Conservation (phyloP, 2,888 invertebrate genomes). For the Apoderus coryli region DNA sequence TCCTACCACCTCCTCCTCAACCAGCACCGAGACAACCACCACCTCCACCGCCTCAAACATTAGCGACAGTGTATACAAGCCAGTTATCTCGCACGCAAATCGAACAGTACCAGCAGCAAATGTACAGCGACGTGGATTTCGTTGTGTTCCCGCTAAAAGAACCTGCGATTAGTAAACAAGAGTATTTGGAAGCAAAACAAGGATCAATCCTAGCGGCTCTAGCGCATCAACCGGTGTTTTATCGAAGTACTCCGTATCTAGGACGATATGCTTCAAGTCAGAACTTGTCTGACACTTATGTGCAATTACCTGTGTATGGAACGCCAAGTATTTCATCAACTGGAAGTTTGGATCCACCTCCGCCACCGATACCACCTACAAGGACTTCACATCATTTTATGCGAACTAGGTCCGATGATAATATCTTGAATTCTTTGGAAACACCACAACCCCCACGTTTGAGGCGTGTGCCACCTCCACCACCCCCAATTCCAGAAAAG, state of each 20-base stretch:
- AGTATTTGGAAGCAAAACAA: constrained; percentile 79
- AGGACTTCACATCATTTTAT: constrained; percentile 43
- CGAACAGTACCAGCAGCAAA: constrained; percentile 76
- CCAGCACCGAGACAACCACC: constrained; percentile 42
- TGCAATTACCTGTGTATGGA: constrained; percentile 55
- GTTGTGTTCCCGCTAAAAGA: constrained; percentile 85
- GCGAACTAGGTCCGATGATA: constrained; percentile 67
- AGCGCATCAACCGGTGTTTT: constrained; percentile 54
- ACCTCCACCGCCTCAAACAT: constrained; percentile 49
- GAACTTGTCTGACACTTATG: constrained; percentile 61
- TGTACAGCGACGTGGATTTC: constrained; percentile 83
- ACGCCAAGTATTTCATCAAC: constrained; percentile 52
- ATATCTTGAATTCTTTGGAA: constrained; percentile 57
- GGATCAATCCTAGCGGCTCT: constrained; percentile 54
- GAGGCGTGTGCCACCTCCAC: constrained; percentile 38
- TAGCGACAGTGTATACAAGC: constrained; percentile 57
- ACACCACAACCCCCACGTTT: constrained; percentile 39
- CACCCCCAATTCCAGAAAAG: constrained; percentile 29
- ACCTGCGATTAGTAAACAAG: constrained; percentile 78
- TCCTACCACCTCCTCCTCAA: constrained; percentile 48
- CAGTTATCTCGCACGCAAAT: constrained; percentile 62
- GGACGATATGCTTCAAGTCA: constrained; percentile 68
- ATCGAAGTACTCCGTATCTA: constrained; percentile 70
- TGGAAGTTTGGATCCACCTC: constrained; percentile 47
- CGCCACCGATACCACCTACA: constrained; percentile 50